Base-by-base conservation (phyloP, 1,140 invertebrate genomes). In the Tetraneura akinire region DNA sequence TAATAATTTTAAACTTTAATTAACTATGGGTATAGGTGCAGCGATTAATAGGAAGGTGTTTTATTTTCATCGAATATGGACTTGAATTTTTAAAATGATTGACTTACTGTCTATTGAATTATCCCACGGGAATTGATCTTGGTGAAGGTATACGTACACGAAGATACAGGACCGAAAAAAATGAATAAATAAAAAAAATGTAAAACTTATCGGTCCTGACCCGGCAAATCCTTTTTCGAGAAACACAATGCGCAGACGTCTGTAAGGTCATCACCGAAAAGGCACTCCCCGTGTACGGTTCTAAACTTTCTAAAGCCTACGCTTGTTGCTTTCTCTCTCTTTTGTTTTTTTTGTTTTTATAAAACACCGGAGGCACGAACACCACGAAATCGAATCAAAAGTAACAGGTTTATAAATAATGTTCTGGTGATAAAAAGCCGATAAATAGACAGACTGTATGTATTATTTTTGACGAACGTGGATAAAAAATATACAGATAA, bases 221-320 rank as follows among this genome's bases (percentile, higher is more conserved):
- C 42, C 13, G 23, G 16, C 9, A 5, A 23, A 23, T 68, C 0
- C 13, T 23, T 68, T 45, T 66, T 37, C 32, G 11, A 21, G n/a
- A 37, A 66, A 37, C 32, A 37, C 32, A 37, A 37, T 37, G 8
- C 3, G 11, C 45, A 47, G 21, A 47, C n/a, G 47, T 37, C 66
- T 5, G 37, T 8, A 21, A 68, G 21, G 16, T 47, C 9, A 26
- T 47, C 9, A 11, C 23, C 21, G 23, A 23, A 68, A 68, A 68
- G 66, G 66, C 42, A 47, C 66, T 47, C 66, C 66, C 66, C 42
- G 42, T 37, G 8, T 37, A 47, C 21, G 6, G n/a, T n/a, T n/a
- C 45, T 26, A n/a, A 68, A 68, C 37, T 68, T 68, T 68, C 66
- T 68, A 68, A 68, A 68, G 66, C 66, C 66, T 37, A 23, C 66